A percentile compares a stretch with the other conserved stretches of the same genome.
These are phyloP conservation scores for Heliconius melpomene DNA, from an alignment of 1,140 invertebrate species.

Conservation along the genomic window DNA sequence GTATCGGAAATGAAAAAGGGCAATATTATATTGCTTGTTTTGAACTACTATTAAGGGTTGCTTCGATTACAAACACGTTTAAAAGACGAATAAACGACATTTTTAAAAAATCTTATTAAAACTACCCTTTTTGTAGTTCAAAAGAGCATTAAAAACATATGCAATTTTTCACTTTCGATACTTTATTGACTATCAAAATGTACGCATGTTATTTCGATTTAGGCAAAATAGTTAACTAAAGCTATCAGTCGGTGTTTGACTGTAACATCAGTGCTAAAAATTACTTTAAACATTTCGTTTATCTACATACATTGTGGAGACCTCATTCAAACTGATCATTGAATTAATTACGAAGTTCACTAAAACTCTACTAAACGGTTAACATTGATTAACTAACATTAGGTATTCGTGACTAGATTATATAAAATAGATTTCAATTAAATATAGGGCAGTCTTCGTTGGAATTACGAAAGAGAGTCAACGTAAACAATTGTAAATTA, in stretches of 20 bases:
- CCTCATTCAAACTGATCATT: slow-evolving; percentile 20
- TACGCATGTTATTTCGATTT: slow-evolving; percentile 10
- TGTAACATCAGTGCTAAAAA: slow-evolving; percentile 20
- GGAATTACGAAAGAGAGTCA: slow-evolving; percentile 76
- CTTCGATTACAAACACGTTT: too few species aligned
- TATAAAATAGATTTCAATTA: slow-evolving; percentile 81
- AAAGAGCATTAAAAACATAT: too few species aligned
- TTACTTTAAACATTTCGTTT: slow-evolving; percentile 22
- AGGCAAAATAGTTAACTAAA: slow-evolving; percentile 10
- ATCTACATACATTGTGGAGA: slow-evolving; percentile 24
- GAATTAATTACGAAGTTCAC: slow-evolving; percentile 38
- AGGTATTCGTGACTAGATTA: slow-evolving; percentile 77
- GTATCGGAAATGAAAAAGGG: too few species aligned
- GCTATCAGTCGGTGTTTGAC: slow-evolving; percentile 19
- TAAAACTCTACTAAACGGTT: slow-evolving; percentile 68
- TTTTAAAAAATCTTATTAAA: too few species aligned
- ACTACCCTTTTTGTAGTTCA: too few species aligned
- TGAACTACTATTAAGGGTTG: too few species aligned
- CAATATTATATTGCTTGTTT: too few species aligned
- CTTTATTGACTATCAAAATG: background rate
- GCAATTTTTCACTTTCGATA: too few species aligned
- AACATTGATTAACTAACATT: slow-evolving; percentile 71
- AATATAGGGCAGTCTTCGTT: slow-evolving; percentile 80
- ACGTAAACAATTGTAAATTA: slow-evolving; percentile 74
- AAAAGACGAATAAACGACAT: too few species aligned